Conservation (phyloP, 1,140 invertebrate genomes). For the Dolichoris vasculosae region DNA sequence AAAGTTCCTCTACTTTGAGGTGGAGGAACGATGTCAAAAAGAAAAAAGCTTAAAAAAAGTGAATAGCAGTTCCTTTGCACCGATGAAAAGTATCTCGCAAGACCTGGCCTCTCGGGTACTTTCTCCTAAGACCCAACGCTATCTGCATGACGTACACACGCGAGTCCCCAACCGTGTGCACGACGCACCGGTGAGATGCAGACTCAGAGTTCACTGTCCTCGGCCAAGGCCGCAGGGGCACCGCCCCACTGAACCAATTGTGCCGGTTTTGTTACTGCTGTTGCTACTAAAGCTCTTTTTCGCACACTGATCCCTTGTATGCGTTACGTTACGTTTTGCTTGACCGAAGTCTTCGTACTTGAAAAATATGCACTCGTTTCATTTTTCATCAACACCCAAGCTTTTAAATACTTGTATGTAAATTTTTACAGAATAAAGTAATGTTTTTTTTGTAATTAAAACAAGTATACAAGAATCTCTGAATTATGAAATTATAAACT, state of each 20-base stretch:
- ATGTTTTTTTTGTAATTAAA: too few species aligned
- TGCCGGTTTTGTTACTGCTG: conserved; percentile 46
- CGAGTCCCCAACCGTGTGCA: neutral
- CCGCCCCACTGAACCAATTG: conserved; percentile 75
- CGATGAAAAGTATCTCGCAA: conserved; percentile 51
- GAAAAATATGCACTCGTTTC: neutral
- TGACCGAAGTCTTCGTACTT: neutral
- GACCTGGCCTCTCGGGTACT: conserved; percentile 50
- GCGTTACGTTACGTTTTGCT: neutral
- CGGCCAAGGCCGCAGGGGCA: conserved; percentile 72
- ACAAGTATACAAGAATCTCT: too few species aligned
- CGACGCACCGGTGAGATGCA: neutral
- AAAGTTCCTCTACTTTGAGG: too few species aligned
- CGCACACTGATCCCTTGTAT: conserved; percentile 29
- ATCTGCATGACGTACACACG: conserved; percentile 4
- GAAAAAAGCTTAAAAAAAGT: neutral
- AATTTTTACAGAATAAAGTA: too few species aligned
- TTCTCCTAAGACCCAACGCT: conserved; percentile 19
- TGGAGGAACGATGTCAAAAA: neutral
- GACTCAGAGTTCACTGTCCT: conserved; percentile 68
- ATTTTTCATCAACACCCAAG: neutral
- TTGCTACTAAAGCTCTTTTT: neutral
- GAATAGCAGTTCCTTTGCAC: neutral
- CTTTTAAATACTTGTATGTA: too few species aligned
- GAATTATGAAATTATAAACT: too few species aligned